phyloP scores from a whole-genome alignment of 2,113 vertebrate species.

The Dasyprocta punctata region DNA sequence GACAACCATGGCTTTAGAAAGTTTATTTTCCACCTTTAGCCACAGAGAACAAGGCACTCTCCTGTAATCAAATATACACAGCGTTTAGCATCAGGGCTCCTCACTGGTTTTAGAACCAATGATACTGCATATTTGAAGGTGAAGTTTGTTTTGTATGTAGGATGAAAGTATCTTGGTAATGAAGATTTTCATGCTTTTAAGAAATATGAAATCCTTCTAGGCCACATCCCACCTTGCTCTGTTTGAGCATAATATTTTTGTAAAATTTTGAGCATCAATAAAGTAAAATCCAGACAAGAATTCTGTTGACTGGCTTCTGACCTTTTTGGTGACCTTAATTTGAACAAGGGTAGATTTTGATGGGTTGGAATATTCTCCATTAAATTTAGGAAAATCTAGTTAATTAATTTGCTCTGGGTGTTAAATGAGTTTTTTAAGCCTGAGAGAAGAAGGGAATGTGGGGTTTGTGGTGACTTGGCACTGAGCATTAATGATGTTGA shows the following conservation, averaged over 20 bases:
- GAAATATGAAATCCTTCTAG: neutral
- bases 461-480: conserved; percentile 81
- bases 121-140: neutral
- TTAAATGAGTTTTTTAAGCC: conserved; percentile 86
- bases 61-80: neutral
- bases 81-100: neutral
- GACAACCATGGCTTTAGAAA: neutral
- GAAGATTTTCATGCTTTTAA: neutral
- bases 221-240: neutral
- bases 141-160: neutral
- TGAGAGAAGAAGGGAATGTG: conserved; percentile 81
- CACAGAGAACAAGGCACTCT: neutral
- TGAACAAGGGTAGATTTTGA: conserved; percentile 79
- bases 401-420: conserved; percentile 85
- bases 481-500: conserved; percentile 80
- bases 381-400: conserved; percentile 84
- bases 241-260: neutral
- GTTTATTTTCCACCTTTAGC: conserved; percentile 50
- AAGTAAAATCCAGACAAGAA: neutral
- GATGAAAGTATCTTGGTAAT: neutral
- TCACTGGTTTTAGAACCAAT: neutral
- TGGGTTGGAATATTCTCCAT: conserved; percentile 76
- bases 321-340: conserved; percentile 76
- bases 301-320: conserved; percentile 61
- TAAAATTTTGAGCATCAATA: neutral